Evolutionary conservation across 2,113 vertebrate genomes (phyloP), one percentile per base, ranked within the genome.

Genomic region (Ammodytes marinus): DNA sequence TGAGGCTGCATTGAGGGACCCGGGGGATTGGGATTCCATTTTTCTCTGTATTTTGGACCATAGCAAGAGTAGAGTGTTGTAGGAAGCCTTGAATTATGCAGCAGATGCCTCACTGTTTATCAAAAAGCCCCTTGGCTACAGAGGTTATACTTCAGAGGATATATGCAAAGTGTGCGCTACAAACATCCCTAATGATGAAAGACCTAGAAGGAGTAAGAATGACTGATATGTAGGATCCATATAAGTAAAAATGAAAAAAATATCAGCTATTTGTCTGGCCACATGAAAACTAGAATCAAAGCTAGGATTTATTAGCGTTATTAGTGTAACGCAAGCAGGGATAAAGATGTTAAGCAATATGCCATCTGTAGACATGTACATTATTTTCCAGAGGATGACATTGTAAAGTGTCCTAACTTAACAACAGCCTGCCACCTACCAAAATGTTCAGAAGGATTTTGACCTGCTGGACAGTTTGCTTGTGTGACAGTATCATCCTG

Each of bases 21-120:
- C 74, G 73, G 9, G 47, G 80, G 84, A 91, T 27, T 52, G 15
- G 69, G 67, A 86, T 78, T 81, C 73, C 68, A 86, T 88, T 90
- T 88, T 91, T 91, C 67, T 27, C 27, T 27, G 27, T 27, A 90
- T 89, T 74, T 80, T 80, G 47, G 79, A 43, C 78, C 58, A 15
- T 55, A 69, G 69, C 47, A 57, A 54, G 80, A 72, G 82, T 82
- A 69, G 27, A 27, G 27, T 27, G 27, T 89, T 82, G 79, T 69
- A 73, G 69, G 61, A 55, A 27, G 27, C 61, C 40, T 79, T 89
- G 86, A 84, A 86, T 87, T 84, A 90, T 83, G 82, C 77, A 82
- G 68, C 52, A 77, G 60, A 88, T 69, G 77, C 60, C 74, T 43
- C 40, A 58, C 60, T 83, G 86, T 89, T 89, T 88, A 91, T 86